Base-by-base conservation (phyloP, 2,888 invertebrate genomes). In the Callinectes sapidus region DNA sequence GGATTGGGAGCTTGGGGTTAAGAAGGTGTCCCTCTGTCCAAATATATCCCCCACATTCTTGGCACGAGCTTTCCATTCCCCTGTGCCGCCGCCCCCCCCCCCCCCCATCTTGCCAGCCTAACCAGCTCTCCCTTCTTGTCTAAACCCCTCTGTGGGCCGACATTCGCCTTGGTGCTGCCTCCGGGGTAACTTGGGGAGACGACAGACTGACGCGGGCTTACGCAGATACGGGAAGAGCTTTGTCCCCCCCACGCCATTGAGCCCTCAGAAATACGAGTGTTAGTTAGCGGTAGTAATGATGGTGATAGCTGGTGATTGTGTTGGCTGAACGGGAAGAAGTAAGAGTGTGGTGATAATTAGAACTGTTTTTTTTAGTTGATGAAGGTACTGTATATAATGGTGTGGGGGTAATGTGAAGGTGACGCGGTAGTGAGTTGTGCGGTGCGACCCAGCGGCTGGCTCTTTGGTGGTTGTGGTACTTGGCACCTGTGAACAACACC, bases 21-120 rank as follows among this genome's bases (percentile, higher is more conserved):
- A 35, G 81, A 32, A 35, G 81, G 81, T 81, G 81, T 81, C 81
- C 35, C 81, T 35, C 81, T 16, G 32, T 28, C 81, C 35, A 81
- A 81, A 81, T 81, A 81, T 81, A 81, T 16, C 81, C 81, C 81
- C 8, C 81, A 81, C 81, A 81, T 81, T 81, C 81, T 81, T 81
- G 81, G 81, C 81, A 81, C 81, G 18, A 35, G 35, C 35, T 16
- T 14, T 13, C 35, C 35, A 14, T 32, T 35, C 35, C 81, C 81
- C n/a, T 2, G n/a, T 71, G 28, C 28, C 71, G 28, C 28, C 35
- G 18, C 81, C 81, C 35, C 16, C 32, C 14, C 32, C 0, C 35
- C 35, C 81, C 81, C n/a, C n/a, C n/a, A n/a, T n/a, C n/a, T n/a
- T n/a, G n/a, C n/a, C n/a, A n/a, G n/a, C n/a, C n/a, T n/a, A 14